Conservation (phyloP, 2,888 invertebrate genomes). For the Lepidocyrtoides sp. region DNA sequence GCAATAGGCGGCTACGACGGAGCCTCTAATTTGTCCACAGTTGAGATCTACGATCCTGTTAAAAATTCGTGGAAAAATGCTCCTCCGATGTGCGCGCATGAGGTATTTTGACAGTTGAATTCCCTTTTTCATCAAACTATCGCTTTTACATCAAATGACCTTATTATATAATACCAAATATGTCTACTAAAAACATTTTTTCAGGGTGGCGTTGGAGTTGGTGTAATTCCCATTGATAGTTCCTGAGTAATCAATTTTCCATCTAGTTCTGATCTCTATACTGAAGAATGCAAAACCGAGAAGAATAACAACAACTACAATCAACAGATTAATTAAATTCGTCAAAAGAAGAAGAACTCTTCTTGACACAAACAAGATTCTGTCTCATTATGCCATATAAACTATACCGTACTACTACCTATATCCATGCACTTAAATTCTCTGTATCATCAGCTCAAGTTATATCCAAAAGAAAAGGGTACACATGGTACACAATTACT, state of each 20-base stretch:
- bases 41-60: constrained; percentile 94
- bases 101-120: too few relatives aligned
- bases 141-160: too few relatives aligned
- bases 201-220: constrained; percentile 95
- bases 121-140: too few relatives aligned
- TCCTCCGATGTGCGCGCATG: constrained; percentile 94
- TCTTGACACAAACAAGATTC: background rate
- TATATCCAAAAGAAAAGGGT: too few relatives aligned
- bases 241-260: constrained; percentile 38
- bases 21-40: constrained; percentile 92
- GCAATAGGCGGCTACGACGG: constrained; percentile 94
- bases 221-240: constrained; percentile 90
- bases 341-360: too few relatives aligned
- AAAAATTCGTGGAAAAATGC: constrained; percentile 92
- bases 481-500: too few relatives aligned
- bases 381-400: background rate
- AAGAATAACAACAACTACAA: background rate
- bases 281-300: background rate
- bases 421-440: too few relatives aligned
- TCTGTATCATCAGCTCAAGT: too few relatives aligned
- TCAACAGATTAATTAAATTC: background rate
- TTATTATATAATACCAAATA: too few relatives aligned
- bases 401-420: too few relatives aligned
- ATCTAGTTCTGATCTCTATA: constrained; percentile 32
- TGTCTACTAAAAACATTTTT: too few relatives aligned